Evolutionary conservation across 2,888 invertebrate species (phyloP).

Genomic region (Dascillus cervinus): DNA sequence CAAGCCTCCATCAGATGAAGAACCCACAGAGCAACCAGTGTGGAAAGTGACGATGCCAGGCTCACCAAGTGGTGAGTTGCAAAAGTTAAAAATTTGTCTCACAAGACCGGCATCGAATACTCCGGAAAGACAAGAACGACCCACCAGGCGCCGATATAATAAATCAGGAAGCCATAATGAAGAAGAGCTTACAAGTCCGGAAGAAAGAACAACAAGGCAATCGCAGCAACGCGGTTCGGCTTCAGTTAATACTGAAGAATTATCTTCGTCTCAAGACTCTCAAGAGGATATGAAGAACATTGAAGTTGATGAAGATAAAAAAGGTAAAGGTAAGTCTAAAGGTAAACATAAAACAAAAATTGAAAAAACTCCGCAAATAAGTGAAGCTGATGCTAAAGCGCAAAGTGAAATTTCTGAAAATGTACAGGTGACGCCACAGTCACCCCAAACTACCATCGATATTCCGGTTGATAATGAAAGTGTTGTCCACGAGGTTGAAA

Average conservation of each 20-base stretch:
- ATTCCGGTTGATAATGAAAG: constrained; percentile 29
- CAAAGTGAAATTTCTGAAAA: constrained; percentile 37
- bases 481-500: constrained; percentile 12
- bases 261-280: too few species aligned
- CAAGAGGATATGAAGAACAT: constrained; percentile 15
- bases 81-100: constrained; percentile 57
- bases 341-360: constrained; percentile 39
- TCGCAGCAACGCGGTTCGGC: constrained; percentile 36
- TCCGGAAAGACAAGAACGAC: constrained; percentile 47
- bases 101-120: constrained; percentile 49
- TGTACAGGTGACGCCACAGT: constrained; percentile 42
- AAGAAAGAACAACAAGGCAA: constrained; percentile 42
- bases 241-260: constrained; percentile 15
- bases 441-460: constrained; percentile 34
- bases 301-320: constrained; percentile 32
- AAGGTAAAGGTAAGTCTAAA: constrained; percentile 44
- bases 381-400: constrained; percentile 33
- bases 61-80: constrained; percentile 51
- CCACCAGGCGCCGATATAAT: constrained; percentile 46
- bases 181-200: constrained; percentile 42
- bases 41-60: constrained; percentile 50
- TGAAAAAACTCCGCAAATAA: constrained; percentile 31
- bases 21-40: constrained; percentile 38
- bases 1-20: constrained; percentile 27
- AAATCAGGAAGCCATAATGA: constrained; percentile 49